Percentiles rank a stretch among this genome's conserved stretches.
Conservation (phyloP, 2,797 vertebrate species). For the Halcyon badia region DNA sequence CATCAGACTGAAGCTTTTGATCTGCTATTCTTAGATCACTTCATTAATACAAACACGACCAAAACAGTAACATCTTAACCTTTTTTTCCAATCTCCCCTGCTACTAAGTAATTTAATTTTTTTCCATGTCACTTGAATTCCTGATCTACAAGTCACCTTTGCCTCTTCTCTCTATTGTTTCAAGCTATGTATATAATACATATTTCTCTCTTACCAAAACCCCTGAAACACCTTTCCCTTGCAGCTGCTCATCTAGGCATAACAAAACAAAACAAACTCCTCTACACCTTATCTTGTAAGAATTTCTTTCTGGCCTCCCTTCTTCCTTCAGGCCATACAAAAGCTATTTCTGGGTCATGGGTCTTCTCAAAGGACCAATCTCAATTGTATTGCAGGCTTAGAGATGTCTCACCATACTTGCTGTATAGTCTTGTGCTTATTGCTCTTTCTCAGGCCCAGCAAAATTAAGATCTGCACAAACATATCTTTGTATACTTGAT, state of each 20-base stretch:
- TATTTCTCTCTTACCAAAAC: not conserved
- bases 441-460: not conserved
- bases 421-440: not conserved
- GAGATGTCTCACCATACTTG: not conserved
- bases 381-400: not conserved
- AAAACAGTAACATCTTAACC: not conserved
- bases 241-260: not conserved
- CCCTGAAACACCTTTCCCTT: not conserved
- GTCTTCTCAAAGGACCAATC: not conserved
- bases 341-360: not conserved
- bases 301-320: not conserved
- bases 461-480: not conserved
- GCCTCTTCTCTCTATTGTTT: not conserved
- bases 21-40: not conserved
- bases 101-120: not conserved
- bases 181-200: not conserved
- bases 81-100: not conserved
- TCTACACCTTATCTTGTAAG: not conserved
- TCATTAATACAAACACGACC: not conserved
- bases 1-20: slow-evolving; percentile 22
- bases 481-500: not conserved
- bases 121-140: not conserved
- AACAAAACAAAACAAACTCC: not conserved
- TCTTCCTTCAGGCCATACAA: not conserved
- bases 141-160: not conserved